These are phyloP conservation scores for Cossypha polioptera DNA, from an alignment of 2,797 vertebrate species.

Conservation along the genomic window DNA sequence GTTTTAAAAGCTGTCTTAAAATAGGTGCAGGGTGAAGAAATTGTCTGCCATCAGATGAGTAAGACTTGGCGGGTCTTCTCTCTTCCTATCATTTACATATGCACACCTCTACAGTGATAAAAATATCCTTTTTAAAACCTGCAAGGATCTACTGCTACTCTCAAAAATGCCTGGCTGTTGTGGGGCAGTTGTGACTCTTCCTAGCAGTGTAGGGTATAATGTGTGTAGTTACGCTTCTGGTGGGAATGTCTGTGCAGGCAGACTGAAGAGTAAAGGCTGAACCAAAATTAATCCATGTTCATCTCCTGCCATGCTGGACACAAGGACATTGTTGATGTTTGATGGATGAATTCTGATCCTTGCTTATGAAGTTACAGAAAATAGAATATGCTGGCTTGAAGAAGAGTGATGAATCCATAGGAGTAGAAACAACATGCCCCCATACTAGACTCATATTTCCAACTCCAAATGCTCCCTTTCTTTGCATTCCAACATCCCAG, in stretches of 20 bases:
- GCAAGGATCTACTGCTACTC: neutral
- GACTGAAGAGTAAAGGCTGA: neutral
- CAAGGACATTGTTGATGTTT: neutral
- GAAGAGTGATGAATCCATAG: neutral
- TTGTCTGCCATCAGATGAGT: conserved; percentile 38
- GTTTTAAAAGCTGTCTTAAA: conserved; percentile 45
- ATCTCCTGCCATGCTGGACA: neutral
- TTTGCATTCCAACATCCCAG: neutral
- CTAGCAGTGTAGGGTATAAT: neutral
- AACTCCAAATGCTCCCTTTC: conserved; percentile 11
- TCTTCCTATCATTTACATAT: conserved; percentile 5
- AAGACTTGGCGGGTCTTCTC: conserved; percentile 28
- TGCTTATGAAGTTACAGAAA: neutral
- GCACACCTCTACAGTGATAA: conserved; percentile 5
- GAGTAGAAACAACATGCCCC: conserved; percentile 16
- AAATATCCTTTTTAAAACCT: neutral
- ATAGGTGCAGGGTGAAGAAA: conserved; percentile 14
- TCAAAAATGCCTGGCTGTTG: neutral
- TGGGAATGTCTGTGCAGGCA: neutral
- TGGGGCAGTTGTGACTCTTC: neutral
- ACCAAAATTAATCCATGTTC: neutral
- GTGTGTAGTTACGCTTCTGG: neutral
- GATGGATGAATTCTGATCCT: neutral
- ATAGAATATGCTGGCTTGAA: neutral
- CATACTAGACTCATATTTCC: neutral